These are phyloP conservation scores for Drosophila paulistorum DNA, from an alignment of 1,140 invertebrate species.

Conservation along the genomic window DNA sequence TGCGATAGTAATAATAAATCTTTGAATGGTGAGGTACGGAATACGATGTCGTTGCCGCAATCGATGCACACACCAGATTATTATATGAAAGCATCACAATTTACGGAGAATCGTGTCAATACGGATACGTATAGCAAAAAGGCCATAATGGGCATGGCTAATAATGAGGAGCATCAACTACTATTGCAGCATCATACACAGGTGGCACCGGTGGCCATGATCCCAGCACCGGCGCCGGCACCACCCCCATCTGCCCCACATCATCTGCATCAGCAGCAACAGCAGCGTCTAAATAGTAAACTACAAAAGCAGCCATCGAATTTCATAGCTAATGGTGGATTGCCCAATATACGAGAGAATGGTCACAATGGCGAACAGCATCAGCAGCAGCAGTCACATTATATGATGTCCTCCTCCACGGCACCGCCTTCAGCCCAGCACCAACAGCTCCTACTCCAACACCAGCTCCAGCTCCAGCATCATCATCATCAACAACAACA, in stretches of 20 bases:
- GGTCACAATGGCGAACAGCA: constrained; percentile 60
- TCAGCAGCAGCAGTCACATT: constrained; percentile 34
- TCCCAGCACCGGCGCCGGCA: constrained; percentile 30
- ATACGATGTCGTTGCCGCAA: constrained; percentile 67
- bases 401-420: constrained; percentile 42
- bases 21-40: constrained; percentile 76
- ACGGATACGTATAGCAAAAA: constrained; percentile 78
- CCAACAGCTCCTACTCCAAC: constrained; percentile 49
- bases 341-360: constrained; percentile 77
- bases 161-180: constrained; percentile 67
- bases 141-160: constrained; percentile 65
- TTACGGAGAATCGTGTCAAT: constrained; percentile 75
- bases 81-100: constrained; percentile 78
- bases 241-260: constrained; percentile 52
- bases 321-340: constrained; percentile 71
- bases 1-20: constrained; percentile 85
- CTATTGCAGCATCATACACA: constrained; percentile 61
- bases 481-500: constrained; percentile 45
- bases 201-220: constrained; percentile 35
- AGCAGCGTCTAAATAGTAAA: constrained; percentile 73
- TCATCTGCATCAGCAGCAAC: constrained; percentile 76
- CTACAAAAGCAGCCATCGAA: constrained; percentile 73
- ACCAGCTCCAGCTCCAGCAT: constrained; percentile 58
- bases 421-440: constrained; percentile 54
- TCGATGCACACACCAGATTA: constrained; percentile 65